Evolutionary conservation across 2,888 invertebrate genomes (phyloP), one percentile per base, ranked within the genome.

Genomic region (Hyles lineata): DNA sequence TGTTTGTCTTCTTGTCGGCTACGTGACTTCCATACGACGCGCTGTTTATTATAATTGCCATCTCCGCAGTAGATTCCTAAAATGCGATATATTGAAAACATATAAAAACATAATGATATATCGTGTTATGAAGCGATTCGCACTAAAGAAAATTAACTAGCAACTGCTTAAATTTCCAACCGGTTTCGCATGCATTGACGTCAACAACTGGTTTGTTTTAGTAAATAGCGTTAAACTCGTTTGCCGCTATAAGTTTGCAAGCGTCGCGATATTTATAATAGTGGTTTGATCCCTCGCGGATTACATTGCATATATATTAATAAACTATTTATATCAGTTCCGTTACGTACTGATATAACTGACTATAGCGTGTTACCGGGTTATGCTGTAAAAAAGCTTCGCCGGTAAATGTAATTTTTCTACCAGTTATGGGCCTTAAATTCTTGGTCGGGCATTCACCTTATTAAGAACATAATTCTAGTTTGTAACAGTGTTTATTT

Each of bases 121-220:
- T 21, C 63, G 35, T 23, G 43, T 50, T 43, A 67, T 50, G 43
- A 50, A 17, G 63, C 17, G 19, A 23, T 58, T 32, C 2, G 19
- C 52, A 67, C 21, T 19, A 32, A 67, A 19, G 63, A 80, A 81
- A 76, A 77, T 77, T 72, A 73, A 74, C 73, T 73, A 73, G 74
- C 75, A 75, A 78, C 60, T 75, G 75, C 82, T 80, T 80, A 77
- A 76, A 80, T 79, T 81, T 72, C 23, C 77, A 86, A 83, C 84
- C 80, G 80, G 83, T 77, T 84, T 72, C 72, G 75, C 77, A 72
- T 72, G 76, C 75, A 86, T 85, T 86, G 87, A 87, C 87, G 87
- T 87, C 85, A 86, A 72, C 35, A 80, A 83, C 83, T 72, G 75
- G 85, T 84, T 83, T 67, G 75, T 83, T 84, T 83, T 63, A 76